Percentiles rank a stretch among this genome's conserved stretches.
Conservation (phyloP, 2,113 vertebrate genomes). For the Meles meles region DNA sequence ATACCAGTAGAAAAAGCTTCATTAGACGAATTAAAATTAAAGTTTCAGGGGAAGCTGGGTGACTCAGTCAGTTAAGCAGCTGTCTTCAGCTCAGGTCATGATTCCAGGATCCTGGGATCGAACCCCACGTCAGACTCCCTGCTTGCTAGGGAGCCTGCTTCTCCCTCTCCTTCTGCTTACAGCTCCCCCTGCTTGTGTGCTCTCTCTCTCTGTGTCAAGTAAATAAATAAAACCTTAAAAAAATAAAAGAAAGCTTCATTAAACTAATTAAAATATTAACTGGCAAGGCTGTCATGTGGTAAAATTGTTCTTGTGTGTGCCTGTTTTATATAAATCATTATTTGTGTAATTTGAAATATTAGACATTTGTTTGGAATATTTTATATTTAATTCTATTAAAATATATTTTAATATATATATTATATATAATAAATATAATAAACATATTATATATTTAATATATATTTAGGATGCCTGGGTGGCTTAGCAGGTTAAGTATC, state of each 20-base stretch:
- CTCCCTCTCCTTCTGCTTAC: no score
- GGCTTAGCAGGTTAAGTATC: no score
- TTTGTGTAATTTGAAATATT: not conserved
- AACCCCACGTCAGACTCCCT: no score
- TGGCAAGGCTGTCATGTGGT: not conserved
- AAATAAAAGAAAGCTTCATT: not conserved
- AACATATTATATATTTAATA: no score
- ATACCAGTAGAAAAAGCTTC: not conserved
- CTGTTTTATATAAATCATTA: not conserved
- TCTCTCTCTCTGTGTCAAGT: no score
- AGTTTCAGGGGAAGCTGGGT: not conserved
- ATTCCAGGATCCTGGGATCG: no score
- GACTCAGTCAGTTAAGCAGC: no score
- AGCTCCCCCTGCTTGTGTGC: no score
- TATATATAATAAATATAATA: not conserved
- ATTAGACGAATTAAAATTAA: not conserved
- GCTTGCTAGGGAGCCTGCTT: no score
- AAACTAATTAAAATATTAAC: not conserved
- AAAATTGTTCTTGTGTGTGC: not conserved
- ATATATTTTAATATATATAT: not conserved
- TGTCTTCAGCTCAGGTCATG: no score
- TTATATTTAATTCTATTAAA: not conserved
- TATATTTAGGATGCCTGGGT: not conserved
- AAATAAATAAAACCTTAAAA: no score
- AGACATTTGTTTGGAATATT: not conserved